Evolutionary conservation across 2,888 invertebrate genomes (phyloP).

Genomic region (Schrankia costaestrigalis): DNA sequence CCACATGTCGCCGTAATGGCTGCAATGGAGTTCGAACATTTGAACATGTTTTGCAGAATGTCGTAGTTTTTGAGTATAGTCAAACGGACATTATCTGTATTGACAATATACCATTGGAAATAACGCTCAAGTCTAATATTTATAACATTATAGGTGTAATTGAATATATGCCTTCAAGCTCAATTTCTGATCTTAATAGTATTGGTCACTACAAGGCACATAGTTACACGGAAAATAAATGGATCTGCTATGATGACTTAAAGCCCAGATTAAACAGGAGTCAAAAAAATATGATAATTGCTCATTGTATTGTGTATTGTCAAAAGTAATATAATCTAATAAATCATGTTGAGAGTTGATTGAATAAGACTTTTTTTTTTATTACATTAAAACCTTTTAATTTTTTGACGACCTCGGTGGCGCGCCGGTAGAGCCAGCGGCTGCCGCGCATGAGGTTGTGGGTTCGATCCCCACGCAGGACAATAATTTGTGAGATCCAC

Average conservation of each 20-base stretch:
- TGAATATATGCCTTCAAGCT: not conserved
- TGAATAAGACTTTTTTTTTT: too few species aligned
- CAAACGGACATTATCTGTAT: not conserved
- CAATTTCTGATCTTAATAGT: not conserved
- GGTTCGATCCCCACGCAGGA: too few species aligned
- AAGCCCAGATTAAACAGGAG: constrained; percentile 1
- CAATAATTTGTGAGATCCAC: too few species aligned
- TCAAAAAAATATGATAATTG: constrained; percentile 1
- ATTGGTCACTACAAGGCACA: not conserved
- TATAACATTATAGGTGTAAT: not conserved
- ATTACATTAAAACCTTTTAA: too few species aligned
- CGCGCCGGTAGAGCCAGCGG: too few species aligned
- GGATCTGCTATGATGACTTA: not conserved
- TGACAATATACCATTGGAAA: constrained; percentile 1
- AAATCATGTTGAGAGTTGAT: too few species aligned
- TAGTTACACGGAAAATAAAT: not conserved
- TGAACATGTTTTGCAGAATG: not conserved
- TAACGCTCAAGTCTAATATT: not conserved
- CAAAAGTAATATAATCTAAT: too few species aligned
- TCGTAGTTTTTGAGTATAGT: not conserved
- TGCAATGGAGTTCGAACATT: not conserved
- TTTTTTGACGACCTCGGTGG: too few species aligned
- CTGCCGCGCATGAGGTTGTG: too few species aligned
- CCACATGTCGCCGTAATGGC: constrained; percentile 2
- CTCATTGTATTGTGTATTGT: constrained; percentile 2